Percentiles rank a stretch among this genome's conserved stretches.
Conservation (phyloP, 2,888 invertebrate species). For the Coecobrya sp. region DNA sequence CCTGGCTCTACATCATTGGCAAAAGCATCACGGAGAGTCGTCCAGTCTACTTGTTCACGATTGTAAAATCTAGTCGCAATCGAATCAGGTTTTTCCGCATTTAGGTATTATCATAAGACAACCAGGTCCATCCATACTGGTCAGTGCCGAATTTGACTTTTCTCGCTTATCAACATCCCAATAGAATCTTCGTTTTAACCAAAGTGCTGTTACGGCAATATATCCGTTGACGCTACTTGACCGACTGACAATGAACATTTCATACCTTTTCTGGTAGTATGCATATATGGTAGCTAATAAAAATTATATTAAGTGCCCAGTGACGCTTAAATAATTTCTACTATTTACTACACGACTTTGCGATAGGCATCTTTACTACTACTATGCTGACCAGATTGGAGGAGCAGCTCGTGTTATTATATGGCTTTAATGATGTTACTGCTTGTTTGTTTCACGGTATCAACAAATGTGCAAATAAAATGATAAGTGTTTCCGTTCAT, state of each 20-base stretch:
- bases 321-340: constrained; percentile 3
- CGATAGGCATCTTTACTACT: too few relatives aligned
- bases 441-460: too few relatives aligned
- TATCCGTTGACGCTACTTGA: constrained; percentile 7
- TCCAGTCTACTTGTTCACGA: constrained; percentile 41
- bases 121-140: not conserved
- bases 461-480: too few relatives aligned
- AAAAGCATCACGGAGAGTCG: not conserved
- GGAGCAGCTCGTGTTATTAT: too few relatives aligned
- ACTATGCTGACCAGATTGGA: too few relatives aligned
- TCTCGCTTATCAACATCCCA: not conserved
- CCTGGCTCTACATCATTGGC: not conserved
- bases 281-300: not conserved
- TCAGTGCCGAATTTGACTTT: constrained; percentile 8
- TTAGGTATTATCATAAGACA: constrained; percentile 23
- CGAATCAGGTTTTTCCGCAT: constrained; percentile 54
- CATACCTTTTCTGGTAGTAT: not conserved
- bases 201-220: not conserved
- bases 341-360: not conserved
- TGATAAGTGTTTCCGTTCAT: too few relatives aligned
- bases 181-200: not conserved
- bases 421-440: too few relatives aligned
- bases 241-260: constrained; percentile 47
- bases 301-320: not conserved
- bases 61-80: not conserved